Evolutionary conservation across 2,797 vertebrate genomes (phyloP), one percentile per base, ranked within the genome.

Genomic region (Neopelma chrysocephalum): DNA sequence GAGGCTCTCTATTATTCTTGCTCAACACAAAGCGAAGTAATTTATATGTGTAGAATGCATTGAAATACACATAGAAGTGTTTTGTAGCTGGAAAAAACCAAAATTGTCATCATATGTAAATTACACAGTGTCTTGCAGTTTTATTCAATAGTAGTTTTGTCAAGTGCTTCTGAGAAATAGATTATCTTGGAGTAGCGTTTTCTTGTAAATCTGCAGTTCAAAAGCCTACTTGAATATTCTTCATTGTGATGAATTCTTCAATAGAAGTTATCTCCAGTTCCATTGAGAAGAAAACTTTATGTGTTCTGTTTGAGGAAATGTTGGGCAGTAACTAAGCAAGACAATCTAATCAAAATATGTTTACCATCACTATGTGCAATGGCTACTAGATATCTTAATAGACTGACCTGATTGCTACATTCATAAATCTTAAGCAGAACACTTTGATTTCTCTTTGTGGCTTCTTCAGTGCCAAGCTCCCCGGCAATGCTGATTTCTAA

Each of bases 181-280:
- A 64, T 81, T 81, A 34, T 87, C 34, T 42, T 69, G 32, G 23
- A 69, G 25, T 15, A 79, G 18, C 56, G 14, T 71, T 87, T 92
- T 32, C 23, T 83, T 81, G 36, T 86, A 87, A 14, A 38, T 84
- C 31, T 84, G 42, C 31, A n/a, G 54, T 78, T 89, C 23, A 60
- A 69, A 86, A 89, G 15, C 38, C 23, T 60, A 9, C 42, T 83
- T 40, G 15, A 75, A 60, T 60, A 57, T 60, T 70, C 11, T 79
- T 73, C 11, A 48, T 66, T 0, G 0, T 47, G 22, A 51, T 34
- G 3, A 64, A 26, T 71, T 80, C 32, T 68, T 71, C 2, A 3
- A 17, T 36, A 54, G 10, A 76, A 32, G 17, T 40, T 61, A 40
- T 69, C 15, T 50, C 18, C 4, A 57, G 1, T 61, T 75, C 43